Percentiles rank a stretch among this genome's conserved stretches.
These are phyloP conservation scores for Bettongia penicillata DNA, from an alignment of 2,113 vertebrate genomes.

Conservation along the genomic window DNA sequence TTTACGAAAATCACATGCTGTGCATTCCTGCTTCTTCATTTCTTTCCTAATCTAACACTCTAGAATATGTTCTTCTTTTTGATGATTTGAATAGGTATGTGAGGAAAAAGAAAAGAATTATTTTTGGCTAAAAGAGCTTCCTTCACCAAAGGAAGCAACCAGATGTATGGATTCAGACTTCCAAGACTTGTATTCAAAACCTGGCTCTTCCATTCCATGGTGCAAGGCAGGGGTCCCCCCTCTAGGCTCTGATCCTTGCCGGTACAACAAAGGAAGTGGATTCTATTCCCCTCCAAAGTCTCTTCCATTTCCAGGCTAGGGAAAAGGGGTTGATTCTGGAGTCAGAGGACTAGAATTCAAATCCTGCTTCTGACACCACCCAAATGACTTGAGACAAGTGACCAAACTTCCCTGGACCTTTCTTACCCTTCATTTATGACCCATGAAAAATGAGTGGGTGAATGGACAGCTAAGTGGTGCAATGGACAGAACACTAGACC, in stretches of 20 bases:
- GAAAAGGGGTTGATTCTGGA: not conserved
- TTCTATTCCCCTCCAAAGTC: not conserved
- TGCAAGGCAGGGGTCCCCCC: too few relatives aligned
- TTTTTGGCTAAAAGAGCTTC: constrained; percentile 28
- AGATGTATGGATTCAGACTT: not conserved
- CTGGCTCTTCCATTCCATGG: not conserved
- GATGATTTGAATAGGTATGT: not conserved
- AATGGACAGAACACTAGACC: not conserved
- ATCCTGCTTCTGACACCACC: not conserved
- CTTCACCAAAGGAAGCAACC: not conserved
- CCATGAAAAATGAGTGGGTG: not conserved
- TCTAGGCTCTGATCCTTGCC: not conserved
- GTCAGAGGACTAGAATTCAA: not conserved
- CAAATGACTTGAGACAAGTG: not conserved
- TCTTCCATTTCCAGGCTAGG: not conserved
- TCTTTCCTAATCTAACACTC: not conserved
- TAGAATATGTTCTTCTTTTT: constrained; percentile 9
- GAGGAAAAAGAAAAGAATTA: not conserved
- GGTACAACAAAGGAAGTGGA: not conserved
- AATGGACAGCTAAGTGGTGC: not conserved
- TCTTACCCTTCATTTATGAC: not conserved
- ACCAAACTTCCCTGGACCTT: not conserved
- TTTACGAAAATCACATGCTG: not conserved
- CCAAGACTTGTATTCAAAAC: not conserved
- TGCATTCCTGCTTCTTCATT: not conserved